Evolutionary conservation across 2,888 invertebrate species (phyloP).

Genomic region (Branchinecta sandiegonensis): DNA sequence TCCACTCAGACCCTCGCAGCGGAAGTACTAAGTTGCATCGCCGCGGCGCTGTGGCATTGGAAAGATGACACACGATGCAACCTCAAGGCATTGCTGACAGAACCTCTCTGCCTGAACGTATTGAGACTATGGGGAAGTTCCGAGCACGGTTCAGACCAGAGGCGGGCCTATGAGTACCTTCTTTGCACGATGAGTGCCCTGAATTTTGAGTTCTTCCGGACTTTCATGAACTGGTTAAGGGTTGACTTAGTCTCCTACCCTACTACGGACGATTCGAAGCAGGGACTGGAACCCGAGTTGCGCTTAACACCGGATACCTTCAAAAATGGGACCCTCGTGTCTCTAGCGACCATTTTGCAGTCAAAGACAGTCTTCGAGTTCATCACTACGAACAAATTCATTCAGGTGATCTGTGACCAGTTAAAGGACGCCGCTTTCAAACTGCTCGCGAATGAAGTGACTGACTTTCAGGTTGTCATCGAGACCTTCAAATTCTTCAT

Average conservation of each 20-base stretch:
- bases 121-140: background rate
- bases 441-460: background rate
- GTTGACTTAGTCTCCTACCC: slow-evolving; percentile 10
- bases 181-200: background rate
- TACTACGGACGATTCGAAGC: slow-evolving; percentile 1
- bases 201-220: slow-evolving; percentile 1
- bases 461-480: slow-evolving; percentile 35
- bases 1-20: slow-evolving; percentile 23
- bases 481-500: slow-evolving; percentile 57
- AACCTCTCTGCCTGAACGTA: background rate
- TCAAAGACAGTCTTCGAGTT: background rate
- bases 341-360: background rate
- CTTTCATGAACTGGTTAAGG: slow-evolving; percentile 1
- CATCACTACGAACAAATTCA: background rate
- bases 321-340: background rate
- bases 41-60: slow-evolving; percentile 34
- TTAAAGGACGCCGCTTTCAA: background rate
- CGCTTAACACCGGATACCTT: background rate
- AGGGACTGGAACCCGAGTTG: background rate
- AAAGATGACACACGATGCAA: slow-evolving; percentile 38
- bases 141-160: background rate
- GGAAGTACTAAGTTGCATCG: slow-evolving; percentile 33
- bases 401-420: background rate
- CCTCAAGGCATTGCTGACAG: slow-evolving; percentile 34
- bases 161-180: slow-evolving; percentile 11